A percentile compares a stretch with the other conserved stretches of the same genome.
These are phyloP conservation scores for Eclectus roratus DNA, from an alignment of 2,113 vertebrate genomes.

Conservation along the genomic window DNA sequence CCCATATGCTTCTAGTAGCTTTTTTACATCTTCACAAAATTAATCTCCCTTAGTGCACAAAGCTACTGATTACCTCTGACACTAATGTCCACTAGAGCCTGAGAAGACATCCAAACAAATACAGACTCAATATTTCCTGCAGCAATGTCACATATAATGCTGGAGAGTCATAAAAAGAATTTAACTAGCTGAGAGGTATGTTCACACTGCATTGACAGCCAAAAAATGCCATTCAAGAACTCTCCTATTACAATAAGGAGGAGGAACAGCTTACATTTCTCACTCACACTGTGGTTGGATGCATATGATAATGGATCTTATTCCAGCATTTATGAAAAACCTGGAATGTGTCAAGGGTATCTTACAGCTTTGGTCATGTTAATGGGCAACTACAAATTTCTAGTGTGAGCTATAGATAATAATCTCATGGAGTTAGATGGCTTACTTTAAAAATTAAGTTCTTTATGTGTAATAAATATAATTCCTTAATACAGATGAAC, in stretches of 20 bases:
- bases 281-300: not conserved
- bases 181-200: not conserved
- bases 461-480: not conserved
- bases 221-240: not conserved
- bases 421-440: not conserved
- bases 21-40: not conserved
- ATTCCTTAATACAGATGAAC: not conserved
- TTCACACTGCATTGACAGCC: not conserved
- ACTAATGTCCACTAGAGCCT: not conserved
- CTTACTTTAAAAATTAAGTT: not conserved
- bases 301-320: not conserved
- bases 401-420: not conserved
- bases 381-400: not conserved
- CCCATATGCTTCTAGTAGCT: not conserved
- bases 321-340: slow-evolving; percentile 4
- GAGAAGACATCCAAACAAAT: not conserved
- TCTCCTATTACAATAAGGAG: not conserved
- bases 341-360: not conserved
- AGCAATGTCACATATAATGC: not conserved
- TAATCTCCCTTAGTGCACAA: not conserved
- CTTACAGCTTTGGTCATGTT: not conserved
- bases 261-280: not conserved
- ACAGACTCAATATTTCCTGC: not conserved
- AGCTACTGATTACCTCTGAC: not conserved
- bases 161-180: not conserved